Base-by-base conservation (phyloP, 2,797 vertebrate species). In the Chelon labrosus region DNA sequence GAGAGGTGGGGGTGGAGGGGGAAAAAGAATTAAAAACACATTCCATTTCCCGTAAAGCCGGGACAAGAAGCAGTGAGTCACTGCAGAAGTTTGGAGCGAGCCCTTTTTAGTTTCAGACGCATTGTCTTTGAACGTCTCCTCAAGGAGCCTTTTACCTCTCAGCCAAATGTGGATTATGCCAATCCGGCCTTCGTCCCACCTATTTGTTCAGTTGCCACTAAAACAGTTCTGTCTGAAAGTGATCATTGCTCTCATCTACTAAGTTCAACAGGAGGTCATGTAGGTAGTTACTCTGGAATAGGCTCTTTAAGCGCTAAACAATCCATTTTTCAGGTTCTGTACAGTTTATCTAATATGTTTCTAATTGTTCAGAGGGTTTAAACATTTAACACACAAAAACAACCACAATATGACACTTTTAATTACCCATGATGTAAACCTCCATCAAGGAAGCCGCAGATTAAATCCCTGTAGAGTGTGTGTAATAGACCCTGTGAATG, bases 31-130 rank as follows among this genome's bases (percentile, higher is more conserved):
- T 86, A 91, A 91, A 94, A 94, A 94, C 92, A 94, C 93, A 89
- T 92, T 93, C 92, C 86, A 81, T 73, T 95, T 95, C 94, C 94
- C 91, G 93, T 94, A 93, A 95, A 80, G 72, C 84, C 13, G 68
- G 87, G 88, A 87, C 82, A 89, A 82, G 88, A 83, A 89, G 85
- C 82, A 13, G 79, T 93, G 93, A 94, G 91, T 92, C 92, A 94
- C 73, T 9, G 77, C 65, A 79, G 77, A 87, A 81, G 88, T 91
- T 91, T 88, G 66, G 86, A 93, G 89, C 44, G 75, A 62, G 59
- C 47, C 65, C 65, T 82, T 89, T 87, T 82, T 82, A 78, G 85
- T 91, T 84, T 84, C 81, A 89, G 87, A 88, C 85, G 41, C 17
- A 55, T 65, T 77, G 62, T 64, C 73, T 86, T 70, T 87, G 71